These are phyloP conservation scores for Dichetophora obliterata DNA, from an alignment of 2,888 invertebrate species.

Conservation along the genomic window DNA sequence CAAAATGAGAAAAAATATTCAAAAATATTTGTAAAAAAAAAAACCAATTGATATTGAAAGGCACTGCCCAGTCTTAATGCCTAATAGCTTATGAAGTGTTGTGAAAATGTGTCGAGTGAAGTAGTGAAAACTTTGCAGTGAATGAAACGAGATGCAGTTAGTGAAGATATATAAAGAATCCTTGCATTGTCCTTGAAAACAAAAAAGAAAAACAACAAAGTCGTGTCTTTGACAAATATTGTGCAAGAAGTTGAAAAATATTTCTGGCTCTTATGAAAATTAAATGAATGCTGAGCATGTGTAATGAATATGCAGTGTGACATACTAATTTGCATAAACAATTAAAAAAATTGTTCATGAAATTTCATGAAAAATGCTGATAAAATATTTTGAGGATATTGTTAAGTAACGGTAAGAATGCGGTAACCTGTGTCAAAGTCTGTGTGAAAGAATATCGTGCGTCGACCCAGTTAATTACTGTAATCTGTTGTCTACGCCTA, in stretches of 20 bases:
- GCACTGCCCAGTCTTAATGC: neutral
- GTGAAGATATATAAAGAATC: neutral
- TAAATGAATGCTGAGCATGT: no score
- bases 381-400: no score
- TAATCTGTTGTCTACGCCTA: no score
- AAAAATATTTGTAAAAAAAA: neutral
- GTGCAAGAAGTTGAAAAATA: conserved; percentile 16
- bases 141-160: no score
- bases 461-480: no score
- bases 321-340: no score
- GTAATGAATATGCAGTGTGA: no score
- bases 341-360: no score
- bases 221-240: neutral
- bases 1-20: neutral
- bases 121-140: neutral
- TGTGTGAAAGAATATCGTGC: no score
- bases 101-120: neutral
- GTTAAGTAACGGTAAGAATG: no score
- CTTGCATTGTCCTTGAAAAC: conserved; percentile 22
- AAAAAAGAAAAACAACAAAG: neutral
- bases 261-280: neutral
- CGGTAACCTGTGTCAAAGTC: no score
- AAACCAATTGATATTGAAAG: neutral
- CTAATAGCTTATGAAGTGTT: neutral
- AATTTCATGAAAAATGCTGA: no score